Evolutionary conservation across 2,113 vertebrate genomes (phyloP), one percentile per base, ranked within the genome.

Genomic region (Malurus cyaneus): DNA sequence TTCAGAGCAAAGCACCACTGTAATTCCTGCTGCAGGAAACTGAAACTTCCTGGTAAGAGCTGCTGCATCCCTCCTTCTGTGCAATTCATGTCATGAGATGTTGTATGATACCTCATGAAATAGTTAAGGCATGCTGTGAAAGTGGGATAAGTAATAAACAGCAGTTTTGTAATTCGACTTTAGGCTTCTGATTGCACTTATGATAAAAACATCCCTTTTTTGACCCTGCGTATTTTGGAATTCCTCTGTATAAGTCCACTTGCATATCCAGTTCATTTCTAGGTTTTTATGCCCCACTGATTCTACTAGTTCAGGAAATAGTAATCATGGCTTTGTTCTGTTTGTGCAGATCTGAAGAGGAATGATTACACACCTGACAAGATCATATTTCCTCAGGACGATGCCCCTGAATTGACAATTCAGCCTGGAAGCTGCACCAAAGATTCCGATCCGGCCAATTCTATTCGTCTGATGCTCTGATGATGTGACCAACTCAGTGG

Each of bases 291-390:
- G 14, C 24, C 62, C 29, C 52, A 11, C 12, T 49, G 44, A 67
- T 88, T 95, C 34, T 82, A 6, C 14, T 11, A 62, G 83, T 73
- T 74, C 42, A 79, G 78, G 41, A 60, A 90, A 69, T 5, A 39
- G 29, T 88, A 44, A 97, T 39, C 11, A 3, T 5, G 26, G 6
- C 69, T 88, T 70, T 26, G 6, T 89, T 93, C 50, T 77, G 41
- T 89, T 73, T 95, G 71, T 64, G 14, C 96, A 99, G 99, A 99
- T 96, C 97, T 99, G 94, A 99, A 99, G 97, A 98, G 99, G 89
- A 99, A 99, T 5, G 99, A 99, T 89, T 99, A 99, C 97, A 99
- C 99, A 0, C 99, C 99, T 49, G 99, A 99, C 93, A 99, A 98
- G 96, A 98, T 99, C 49, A 97, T 98, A 19, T 98, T 99, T 95